Conservation (phyloP, 2,888 invertebrate genomes). For the Polymixis lichenea region DNA sequence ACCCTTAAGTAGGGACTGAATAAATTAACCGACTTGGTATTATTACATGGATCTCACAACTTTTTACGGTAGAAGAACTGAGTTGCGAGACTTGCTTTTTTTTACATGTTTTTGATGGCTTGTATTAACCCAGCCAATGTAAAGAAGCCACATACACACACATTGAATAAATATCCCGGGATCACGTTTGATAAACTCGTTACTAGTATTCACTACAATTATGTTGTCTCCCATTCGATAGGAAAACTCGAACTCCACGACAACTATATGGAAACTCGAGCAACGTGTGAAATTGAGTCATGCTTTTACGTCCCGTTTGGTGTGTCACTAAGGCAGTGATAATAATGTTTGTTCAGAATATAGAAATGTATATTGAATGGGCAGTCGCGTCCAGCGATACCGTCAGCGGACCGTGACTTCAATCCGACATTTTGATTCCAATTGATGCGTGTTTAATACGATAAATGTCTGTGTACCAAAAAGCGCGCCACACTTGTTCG, state of each 20-base stretch:
- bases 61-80: no score
- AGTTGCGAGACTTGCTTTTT: no score
- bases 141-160: not conserved
- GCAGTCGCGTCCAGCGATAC: not conserved
- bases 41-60: no score
- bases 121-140: not conserved
- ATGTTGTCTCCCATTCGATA: not conserved
- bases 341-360: conserved; percentile 8
- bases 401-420: conserved; percentile 35
- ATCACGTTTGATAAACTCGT: not conserved
- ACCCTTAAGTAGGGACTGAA: no score
- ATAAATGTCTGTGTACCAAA: conserved; percentile 62
- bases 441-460: conserved; percentile 70
- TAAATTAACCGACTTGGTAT: no score
- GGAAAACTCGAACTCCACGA: not conserved
- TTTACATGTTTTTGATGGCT: no score
- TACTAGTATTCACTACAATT: not conserved
- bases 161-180: not conserved
- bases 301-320: conserved; percentile 9
- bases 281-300: not conserved
- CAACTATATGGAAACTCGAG: not conserved
- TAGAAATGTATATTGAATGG: conserved; percentile 53
- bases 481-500: conserved; percentile 2
- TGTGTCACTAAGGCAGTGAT: conserved; percentile 20
- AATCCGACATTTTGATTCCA: conserved; percentile 68